Percentiles rank a stretch among this genome's conserved stretches.
These are phyloP conservation scores for Rhynchomys soricoides DNA, from an alignment of 2,113 vertebrate species.

Conservation along the genomic window DNA sequence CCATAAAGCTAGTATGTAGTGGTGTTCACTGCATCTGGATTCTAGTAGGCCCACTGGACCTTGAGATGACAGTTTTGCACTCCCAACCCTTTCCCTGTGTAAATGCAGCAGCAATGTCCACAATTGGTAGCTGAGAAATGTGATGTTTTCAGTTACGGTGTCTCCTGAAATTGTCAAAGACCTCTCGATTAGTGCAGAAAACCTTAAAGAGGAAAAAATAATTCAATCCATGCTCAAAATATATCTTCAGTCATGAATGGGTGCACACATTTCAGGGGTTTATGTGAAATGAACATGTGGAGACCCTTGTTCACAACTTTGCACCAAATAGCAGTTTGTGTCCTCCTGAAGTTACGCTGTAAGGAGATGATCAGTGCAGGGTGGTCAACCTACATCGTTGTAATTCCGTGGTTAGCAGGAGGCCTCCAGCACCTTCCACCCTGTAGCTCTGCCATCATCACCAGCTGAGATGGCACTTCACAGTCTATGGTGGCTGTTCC, in stretches of 20 bases:
- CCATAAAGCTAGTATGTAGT: neutral
- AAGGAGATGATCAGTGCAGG: neutral
- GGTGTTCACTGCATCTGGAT: neutral
- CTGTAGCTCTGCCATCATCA: neutral
- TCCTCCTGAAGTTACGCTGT: neutral
- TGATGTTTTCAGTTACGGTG: neutral
- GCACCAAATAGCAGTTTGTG: neutral
- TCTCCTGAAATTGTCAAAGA: neutral
- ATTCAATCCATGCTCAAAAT: neutral
- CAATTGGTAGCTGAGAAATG: neutral
- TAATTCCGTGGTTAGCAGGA: neutral
- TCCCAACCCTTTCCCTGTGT: no score
- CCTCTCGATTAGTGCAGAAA: neutral
- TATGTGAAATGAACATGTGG: neutral
- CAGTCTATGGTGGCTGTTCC: neutral
- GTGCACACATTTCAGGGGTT: neutral
- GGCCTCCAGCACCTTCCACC: neutral
- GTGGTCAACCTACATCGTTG: neutral
- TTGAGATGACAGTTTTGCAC: neutral
- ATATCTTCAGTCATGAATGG: neutral
- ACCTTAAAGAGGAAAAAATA: neutral
- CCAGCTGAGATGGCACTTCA: neutral
- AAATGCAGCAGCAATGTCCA: neutral
- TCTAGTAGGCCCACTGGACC: neutral
- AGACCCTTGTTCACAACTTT: neutral